Percentiles rank a stretch among this genome's conserved stretches.
Evolutionary conservation across 1,140 invertebrate genomes (phyloP).

Genomic region (Leucophenga varia): DNA sequence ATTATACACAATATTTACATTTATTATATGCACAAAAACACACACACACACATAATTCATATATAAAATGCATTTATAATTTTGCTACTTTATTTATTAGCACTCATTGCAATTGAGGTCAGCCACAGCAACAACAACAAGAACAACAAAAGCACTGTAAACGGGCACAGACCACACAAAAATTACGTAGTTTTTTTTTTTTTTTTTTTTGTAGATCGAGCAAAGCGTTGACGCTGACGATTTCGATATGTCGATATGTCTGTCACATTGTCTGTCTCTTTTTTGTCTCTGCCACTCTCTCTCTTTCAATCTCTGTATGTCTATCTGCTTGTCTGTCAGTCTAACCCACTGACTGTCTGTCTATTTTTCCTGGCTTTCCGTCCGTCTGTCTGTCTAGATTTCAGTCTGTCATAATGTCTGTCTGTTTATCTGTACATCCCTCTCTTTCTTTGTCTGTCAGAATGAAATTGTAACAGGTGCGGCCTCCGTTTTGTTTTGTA

Average conservation of each 20-base stretch:
- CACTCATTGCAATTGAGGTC: conserved; percentile 38
- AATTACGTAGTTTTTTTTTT: conserved; percentile 15
- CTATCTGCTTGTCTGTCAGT: no score
- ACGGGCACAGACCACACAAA: conserved; percentile 19
- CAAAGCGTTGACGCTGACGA: conserved; percentile 9
- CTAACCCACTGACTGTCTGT: no score
- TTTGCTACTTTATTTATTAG: conserved; percentile 1
- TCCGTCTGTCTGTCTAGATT: no score
- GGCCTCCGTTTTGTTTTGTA: conserved; percentile 12
- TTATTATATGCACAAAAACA: no score
- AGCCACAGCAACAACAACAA: conserved; percentile 14
- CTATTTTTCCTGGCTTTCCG: no score
- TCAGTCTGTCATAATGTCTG: conserved; percentile 8
- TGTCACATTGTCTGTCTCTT: no score
- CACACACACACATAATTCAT: no score
- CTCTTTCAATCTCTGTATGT: no score
- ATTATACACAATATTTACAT: conserved; percentile 21
- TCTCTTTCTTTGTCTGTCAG: conserved; percentile 1
- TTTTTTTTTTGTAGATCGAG: conserved; percentile 25
- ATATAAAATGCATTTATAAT: conserved; percentile 18
- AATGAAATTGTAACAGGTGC: conserved; percentile 18
- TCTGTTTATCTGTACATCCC: conserved; percentile 9
- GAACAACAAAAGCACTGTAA: conserved; percentile 12
- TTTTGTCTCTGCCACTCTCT: no score
- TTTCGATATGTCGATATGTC: conserved; percentile 12